These are phyloP conservation scores for Macaca nemestrina DNA, from an alignment of 2,113 vertebrate species.

Conservation along the genomic window DNA sequence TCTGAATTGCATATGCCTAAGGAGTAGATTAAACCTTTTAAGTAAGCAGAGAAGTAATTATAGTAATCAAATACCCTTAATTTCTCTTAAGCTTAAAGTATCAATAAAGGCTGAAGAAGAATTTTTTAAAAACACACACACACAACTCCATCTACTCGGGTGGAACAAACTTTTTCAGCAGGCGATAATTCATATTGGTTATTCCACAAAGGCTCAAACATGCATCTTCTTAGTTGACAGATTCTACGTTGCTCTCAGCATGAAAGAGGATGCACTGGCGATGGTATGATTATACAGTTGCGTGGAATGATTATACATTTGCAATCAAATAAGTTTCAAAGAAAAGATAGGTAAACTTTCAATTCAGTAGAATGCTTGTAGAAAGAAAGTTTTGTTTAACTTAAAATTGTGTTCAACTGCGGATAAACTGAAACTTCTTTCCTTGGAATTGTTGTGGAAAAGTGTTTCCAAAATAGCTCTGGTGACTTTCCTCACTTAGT, in stretches of 20 bases:
- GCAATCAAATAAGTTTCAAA: slow-evolving; percentile 53
- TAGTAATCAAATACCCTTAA: slow-evolving; percentile 72
- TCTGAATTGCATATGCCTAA: slow-evolving; percentile 63
- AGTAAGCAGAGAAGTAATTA: slow-evolving; percentile 74
- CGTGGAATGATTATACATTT: slow-evolving; percentile 18
- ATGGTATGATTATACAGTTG: slow-evolving; percentile 17
- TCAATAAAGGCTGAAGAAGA: slow-evolving; percentile 69
- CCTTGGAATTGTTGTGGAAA: slow-evolving; percentile 37
- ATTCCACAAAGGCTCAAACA: slow-evolving; percentile 41
- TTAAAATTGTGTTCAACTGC: slow-evolving; percentile 41
- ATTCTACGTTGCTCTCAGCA: slow-evolving; percentile 4
- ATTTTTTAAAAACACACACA: neutral
- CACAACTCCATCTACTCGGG: neutral
- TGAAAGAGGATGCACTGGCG: neutral
- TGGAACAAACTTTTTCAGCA: slow-evolving; percentile 36
- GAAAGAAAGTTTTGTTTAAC: slow-evolving; percentile 42
- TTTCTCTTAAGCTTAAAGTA: slow-evolving; percentile 70
- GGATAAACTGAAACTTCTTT: slow-evolving; percentile 42
- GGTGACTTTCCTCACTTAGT: neutral
- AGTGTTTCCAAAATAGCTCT: slow-evolving; percentile 38
- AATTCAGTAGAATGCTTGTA: slow-evolving; percentile 17
- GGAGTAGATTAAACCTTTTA: slow-evolving; percentile 72
- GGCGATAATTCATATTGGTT: neutral
- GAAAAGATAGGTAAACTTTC: slow-evolving; percentile 1
- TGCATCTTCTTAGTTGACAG: neutral